Evolutionary conservation across 2,797 vertebrate species (phyloP).

Genomic region (Acrocephalus scirpaceus): DNA sequence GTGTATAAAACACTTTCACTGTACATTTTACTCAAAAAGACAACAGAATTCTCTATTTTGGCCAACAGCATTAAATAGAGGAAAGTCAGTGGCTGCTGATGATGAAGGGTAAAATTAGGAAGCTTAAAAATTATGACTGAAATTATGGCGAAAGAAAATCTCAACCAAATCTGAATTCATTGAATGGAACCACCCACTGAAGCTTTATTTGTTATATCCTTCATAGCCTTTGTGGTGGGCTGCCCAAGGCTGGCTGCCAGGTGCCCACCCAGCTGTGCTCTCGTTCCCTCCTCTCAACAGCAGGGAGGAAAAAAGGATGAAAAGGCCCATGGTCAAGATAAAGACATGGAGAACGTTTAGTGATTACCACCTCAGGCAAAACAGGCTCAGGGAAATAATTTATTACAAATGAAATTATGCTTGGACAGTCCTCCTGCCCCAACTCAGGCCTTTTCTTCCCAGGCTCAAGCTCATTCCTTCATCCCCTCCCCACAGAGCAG

Average conservation of each 20-base stretch:
- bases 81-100: not conserved
- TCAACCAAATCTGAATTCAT: not conserved
- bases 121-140: not conserved
- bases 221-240: not conserved
- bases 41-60: not conserved
- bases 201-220: not conserved
- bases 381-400: not conserved
- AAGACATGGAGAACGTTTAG: not conserved
- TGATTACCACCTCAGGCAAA: not conserved
- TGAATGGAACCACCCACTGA: not conserved
- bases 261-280: not conserved
- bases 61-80: not conserved
- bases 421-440: not conserved
- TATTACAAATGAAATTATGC: not conserved
- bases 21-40: not conserved
- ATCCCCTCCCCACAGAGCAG: not conserved
- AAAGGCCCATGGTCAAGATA: not conserved
- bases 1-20: not conserved
- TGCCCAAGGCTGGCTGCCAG: not conserved
- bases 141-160: not conserved
- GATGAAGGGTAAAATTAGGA: not conserved
- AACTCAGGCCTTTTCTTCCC: not conserved
- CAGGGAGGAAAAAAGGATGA: not conserved
- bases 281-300: not conserved
- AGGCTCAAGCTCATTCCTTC: not conserved